phyloP scores from a whole-genome alignment of 2,888 invertebrate species.

The Drosophila nigritarsus region DNA sequence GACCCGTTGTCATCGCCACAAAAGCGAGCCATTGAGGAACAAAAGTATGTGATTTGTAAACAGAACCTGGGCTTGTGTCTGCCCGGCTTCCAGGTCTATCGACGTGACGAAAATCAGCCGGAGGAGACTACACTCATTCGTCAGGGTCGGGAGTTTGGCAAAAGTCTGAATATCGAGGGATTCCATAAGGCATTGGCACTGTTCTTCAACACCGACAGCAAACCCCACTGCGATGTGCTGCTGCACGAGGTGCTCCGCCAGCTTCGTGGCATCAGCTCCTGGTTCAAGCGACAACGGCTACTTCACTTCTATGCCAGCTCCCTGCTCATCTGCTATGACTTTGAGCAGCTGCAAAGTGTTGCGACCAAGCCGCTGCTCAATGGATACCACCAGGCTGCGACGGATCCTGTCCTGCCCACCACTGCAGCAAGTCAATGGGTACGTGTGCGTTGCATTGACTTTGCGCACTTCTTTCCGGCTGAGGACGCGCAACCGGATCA shows the following conservation, averaged over 20 bases:
- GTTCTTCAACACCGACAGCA: slow-evolving; percentile 88
- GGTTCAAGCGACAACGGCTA: slow-evolving; percentile 89
- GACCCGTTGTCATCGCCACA: slow-evolving; percentile 91
- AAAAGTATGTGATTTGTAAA: slow-evolving; percentile 91
- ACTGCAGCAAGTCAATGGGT: slow-evolving; percentile 84
- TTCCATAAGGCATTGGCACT: slow-evolving; percentile 89
- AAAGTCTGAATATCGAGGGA: slow-evolving; percentile 89
- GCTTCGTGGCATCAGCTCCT: slow-evolving; percentile 89
- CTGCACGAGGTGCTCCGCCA: slow-evolving; percentile 89
- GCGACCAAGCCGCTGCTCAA: slow-evolving; percentile 28
- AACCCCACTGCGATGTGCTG: slow-evolving; percentile 86
- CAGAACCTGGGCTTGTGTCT: slow-evolving; percentile 92
- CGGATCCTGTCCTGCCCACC: neutral
- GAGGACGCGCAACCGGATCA: slow-evolving; percentile 88
- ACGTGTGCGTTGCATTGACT: slow-evolving; percentile 95
- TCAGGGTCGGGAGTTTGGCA: slow-evolving; percentile 92
- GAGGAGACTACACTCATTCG: slow-evolving; percentile 86
- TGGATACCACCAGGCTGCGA: slow-evolving; percentile 30
- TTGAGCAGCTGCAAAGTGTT: slow-evolving; percentile 39
- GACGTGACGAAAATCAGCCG: slow-evolving; percentile 70
- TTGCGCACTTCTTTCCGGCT: slow-evolving; percentile 94
- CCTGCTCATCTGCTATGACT: slow-evolving; percentile 94
- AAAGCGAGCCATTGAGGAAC: slow-evolving; percentile 89
- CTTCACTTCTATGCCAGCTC: slow-evolving; percentile 93
- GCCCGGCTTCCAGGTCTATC: slow-evolving; percentile 92